phyloP scores from a whole-genome alignment of 2,113 vertebrate species.

The Chaetops frenatus region DNA sequence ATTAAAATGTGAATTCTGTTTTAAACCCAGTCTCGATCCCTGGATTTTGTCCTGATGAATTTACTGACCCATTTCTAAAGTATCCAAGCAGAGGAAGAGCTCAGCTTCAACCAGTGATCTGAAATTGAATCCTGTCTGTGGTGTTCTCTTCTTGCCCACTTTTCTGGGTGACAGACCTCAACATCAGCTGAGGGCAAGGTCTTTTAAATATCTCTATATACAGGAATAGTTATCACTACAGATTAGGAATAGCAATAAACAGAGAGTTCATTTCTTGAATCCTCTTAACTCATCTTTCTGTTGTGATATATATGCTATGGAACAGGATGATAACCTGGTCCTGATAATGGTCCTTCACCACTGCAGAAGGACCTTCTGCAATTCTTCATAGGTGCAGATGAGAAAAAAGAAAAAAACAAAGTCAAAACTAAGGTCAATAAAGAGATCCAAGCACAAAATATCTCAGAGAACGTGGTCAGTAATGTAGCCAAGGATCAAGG shows the following conservation, averaged over 20 bases:
- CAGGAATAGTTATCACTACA: not conserved
- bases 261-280: not conserved
- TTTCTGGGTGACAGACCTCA: not conserved
- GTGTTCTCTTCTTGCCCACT: not conserved
- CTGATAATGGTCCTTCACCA: fast-evolving
- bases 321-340: not conserved
- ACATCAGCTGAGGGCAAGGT: not conserved
- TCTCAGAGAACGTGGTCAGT: not conserved
- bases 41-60: not conserved
- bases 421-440: not conserved
- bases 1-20: not conserved
- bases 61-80: not conserved
- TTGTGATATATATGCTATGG: not conserved
- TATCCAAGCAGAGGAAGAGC: not conserved
- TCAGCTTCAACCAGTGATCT: not conserved
- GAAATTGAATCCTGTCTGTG: not conserved
- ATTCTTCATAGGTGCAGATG: not conserved
- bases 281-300: not conserved
- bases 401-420: not conserved
- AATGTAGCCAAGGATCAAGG: not conserved
- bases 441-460: not conserved
- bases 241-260: not conserved
- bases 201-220: not conserved
- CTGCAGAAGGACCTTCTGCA: not conserved
- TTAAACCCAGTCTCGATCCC: not conserved